Conservation (phyloP, 2,888 invertebrate genomes). For the Corbicula japonica region DNA sequence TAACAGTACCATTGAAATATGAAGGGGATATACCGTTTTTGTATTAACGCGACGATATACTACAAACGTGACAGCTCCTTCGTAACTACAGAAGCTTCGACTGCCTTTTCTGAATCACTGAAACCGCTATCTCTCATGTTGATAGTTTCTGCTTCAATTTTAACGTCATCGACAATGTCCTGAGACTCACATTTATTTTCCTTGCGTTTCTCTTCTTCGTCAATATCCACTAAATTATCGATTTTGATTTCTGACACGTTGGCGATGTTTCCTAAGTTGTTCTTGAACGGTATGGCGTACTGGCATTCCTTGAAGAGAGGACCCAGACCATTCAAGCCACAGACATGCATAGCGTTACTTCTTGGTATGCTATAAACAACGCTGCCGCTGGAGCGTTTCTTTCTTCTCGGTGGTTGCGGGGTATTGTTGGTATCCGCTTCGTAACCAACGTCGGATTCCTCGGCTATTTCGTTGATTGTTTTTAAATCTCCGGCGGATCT, state of each 20-base stretch:
- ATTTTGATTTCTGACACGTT: not conserved
- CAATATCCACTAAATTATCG: not conserved
- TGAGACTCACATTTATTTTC: slow-evolving; percentile 10
- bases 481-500: slow-evolving; percentile 6
- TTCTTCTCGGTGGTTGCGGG: slow-evolving; percentile 7
- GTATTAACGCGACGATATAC: too few species aligned
- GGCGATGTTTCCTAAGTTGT: not conserved
- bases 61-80: too few species aligned
- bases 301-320: not conserved
- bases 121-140: too few species aligned
- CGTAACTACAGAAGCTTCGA: too few species aligned
- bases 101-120: not conserved
- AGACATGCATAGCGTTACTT: slow-evolving; percentile 2
- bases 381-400: not conserved
- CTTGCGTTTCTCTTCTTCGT: not conserved
- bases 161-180: not conserved
- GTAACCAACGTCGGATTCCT: slow-evolving; percentile 25
- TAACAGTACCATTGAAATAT: too few species aligned
- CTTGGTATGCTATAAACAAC: not conserved
- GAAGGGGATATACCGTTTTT: too few species aligned
- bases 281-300: not conserved
- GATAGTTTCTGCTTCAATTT: not conserved
- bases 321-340: not conserved
- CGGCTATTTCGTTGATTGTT: slow-evolving; percentile 18
- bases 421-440: slow-evolving; percentile 18